Evolutionary conservation across 2,797 vertebrate species (phyloP).

Genomic region (Rousettus madagascariensis): DNA sequence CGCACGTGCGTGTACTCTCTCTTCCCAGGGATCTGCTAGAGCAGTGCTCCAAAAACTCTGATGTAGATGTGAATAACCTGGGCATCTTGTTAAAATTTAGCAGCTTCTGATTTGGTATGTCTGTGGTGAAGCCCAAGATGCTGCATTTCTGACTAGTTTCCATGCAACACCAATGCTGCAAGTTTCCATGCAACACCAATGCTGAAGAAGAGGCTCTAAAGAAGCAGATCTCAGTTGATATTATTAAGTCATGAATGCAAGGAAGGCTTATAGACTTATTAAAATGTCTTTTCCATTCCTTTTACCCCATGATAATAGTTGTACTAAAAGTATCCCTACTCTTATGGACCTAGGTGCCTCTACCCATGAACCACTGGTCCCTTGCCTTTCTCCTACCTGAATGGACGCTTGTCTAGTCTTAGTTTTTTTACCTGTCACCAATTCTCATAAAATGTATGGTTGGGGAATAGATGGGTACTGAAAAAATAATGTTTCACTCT

Average conservation of each 20-base stretch:
- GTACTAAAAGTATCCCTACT: background rate
- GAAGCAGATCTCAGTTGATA: background rate
- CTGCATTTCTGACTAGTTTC: background rate
- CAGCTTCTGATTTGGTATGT: background rate
- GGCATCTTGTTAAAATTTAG: background rate
- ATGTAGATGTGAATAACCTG: background rate
- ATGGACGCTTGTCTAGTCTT: background rate
- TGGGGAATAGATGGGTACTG: background rate
- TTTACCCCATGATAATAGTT: background rate
- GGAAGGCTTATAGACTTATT: background rate
- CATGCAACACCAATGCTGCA: background rate
- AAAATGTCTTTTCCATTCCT: background rate
- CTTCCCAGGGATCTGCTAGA: background rate
- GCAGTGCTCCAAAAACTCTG: background rate
- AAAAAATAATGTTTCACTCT: background rate
- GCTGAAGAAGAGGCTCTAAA: background rate
- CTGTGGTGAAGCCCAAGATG: background rate
- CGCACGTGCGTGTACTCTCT: background rate
- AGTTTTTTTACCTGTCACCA: background rate
- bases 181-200: background rate
- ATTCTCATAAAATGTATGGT: background rate
- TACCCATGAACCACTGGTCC: background rate
- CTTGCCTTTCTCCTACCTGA: background rate
- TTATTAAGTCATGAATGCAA: background rate
- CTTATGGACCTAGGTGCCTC: background rate